Evolutionary conservation across 2,113 vertebrate genomes (phyloP).

Genomic region (Cavia aperea): DNA sequence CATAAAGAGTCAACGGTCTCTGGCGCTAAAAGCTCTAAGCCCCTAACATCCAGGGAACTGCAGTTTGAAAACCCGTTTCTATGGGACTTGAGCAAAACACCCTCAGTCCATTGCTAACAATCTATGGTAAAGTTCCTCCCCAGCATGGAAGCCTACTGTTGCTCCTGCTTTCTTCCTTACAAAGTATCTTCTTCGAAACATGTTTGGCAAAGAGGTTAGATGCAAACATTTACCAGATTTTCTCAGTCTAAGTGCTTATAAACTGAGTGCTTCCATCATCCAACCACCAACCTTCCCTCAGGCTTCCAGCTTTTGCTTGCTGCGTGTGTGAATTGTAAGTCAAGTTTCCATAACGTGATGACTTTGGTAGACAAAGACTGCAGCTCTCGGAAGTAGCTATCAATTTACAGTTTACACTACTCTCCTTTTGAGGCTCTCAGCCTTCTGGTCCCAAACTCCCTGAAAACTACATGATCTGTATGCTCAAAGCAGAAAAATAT

Average conservation of each 20-base stretch:
- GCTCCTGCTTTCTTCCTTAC: slow-evolving; percentile 13
- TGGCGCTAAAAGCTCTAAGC: neutral
- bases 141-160: neutral
- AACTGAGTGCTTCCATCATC: neutral
- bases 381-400: neutral
- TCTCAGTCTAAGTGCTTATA: neutral
- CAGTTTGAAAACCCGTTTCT: neutral
- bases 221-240: neutral
- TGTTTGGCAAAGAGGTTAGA: neutral
- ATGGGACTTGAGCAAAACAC: neutral
- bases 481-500: slow-evolving; percentile 16
- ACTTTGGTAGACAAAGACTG: neutral
- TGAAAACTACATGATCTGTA: slow-evolving; percentile 38
- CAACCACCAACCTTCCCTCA: neutral
- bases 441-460: neutral
- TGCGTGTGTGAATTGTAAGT: neutral
- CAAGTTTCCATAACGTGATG: neutral
- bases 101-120: neutral
- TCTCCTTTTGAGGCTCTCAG: neutral
- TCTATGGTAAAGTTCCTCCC: neutral
- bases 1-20: neutral
- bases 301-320: neutral
- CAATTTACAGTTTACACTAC: neutral
- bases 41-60: neutral
- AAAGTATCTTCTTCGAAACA: neutral